phyloP scores from a whole-genome alignment of 2,113 vertebrate species.

The Brachypteracias leptosomus region DNA sequence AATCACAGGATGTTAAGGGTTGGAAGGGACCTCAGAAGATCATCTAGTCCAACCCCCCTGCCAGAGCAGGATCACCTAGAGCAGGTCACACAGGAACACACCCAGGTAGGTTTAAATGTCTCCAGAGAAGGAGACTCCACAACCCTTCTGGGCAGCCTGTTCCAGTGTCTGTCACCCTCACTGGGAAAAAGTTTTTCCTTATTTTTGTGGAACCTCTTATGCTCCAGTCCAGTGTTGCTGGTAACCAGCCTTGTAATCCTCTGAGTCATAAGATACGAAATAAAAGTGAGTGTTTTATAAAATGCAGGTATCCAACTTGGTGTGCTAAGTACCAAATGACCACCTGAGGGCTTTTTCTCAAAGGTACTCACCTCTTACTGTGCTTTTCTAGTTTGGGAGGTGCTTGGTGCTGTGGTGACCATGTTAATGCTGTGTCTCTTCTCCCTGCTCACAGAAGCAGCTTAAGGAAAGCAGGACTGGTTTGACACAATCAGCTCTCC shows the following conservation, averaged over 20 bases:
- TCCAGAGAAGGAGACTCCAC: too few relatives aligned
- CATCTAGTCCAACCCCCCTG: too few relatives aligned
- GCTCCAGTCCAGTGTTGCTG: not conserved
- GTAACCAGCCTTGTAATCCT: conserved; percentile 4
- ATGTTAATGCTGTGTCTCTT: not conserved
- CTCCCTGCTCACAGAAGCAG: not conserved
- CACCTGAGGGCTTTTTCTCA: not conserved
- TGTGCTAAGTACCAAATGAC: not conserved
- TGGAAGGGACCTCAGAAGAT: too few relatives aligned
- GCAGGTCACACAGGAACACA: too few relatives aligned
- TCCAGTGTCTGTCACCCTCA: too few relatives aligned
- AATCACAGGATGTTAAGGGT: too few relatives aligned
- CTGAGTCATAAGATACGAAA: not conserved
- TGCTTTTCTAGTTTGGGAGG: not conserved
- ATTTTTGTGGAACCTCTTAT: too few relatives aligned
- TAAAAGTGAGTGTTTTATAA: not conserved
- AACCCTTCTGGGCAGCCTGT: too few relatives aligned
- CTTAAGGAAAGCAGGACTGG: not conserved
- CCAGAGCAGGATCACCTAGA: too few relatives aligned
- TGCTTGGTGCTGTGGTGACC: not conserved
- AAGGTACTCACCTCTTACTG: not conserved
- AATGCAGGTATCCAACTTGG: not conserved
- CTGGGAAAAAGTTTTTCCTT: too few relatives aligned
- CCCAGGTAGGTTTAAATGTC: too few relatives aligned
- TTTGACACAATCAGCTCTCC: not conserved